Base-by-base conservation (phyloP, 2,113 vertebrate species). In the Lontra canadensis region DNA sequence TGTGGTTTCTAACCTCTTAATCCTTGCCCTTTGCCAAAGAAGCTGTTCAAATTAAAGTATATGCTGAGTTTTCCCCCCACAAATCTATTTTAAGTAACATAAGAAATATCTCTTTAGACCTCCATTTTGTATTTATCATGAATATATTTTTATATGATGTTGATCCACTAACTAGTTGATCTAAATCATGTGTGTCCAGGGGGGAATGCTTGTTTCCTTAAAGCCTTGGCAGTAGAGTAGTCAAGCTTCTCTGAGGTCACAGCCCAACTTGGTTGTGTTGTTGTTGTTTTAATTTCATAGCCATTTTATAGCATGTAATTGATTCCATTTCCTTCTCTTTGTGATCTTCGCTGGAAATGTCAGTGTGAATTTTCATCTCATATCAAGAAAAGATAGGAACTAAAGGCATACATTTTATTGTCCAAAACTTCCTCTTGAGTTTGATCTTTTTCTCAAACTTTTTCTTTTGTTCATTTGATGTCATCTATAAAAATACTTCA, bases 201-300 rank as follows among this genome's bases (percentile, higher is more conserved):
- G 1, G 2, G 5, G 63, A 47, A 55, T 26, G 0, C 4, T 4
- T 39, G 12, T 69, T 67, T 4, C 11, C 26, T 55, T 47, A 44
- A 49, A 55, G 9, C 7, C 21, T 26, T 55, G 14, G 8, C 2
- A 17, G 11, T 5, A 44, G 39, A 21, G 4, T 5, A 89, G 8
- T 18, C 86, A 49, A 82, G 9, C 3, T 23, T n/a, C 29, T 67
- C 29, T 49, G 65, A 79, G 31, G 21, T 4, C 26, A 29, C 17
- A 95, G 20, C 5, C 1, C 10, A 69, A 31, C 18, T 84, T 83
- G 6, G 25, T 79, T 95, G 12, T 65, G 11, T 65, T 52, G 11
- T 12, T 83, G 4, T n/a, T 91, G 1, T 87, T 97, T 36, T 79
- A 80, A 93, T 83, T 83, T 83, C 90, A 49, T 5, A 82, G 3